phyloP scores from a whole-genome alignment of 2,113 vertebrate species.

The Cochlearius cochlearius region DNA sequence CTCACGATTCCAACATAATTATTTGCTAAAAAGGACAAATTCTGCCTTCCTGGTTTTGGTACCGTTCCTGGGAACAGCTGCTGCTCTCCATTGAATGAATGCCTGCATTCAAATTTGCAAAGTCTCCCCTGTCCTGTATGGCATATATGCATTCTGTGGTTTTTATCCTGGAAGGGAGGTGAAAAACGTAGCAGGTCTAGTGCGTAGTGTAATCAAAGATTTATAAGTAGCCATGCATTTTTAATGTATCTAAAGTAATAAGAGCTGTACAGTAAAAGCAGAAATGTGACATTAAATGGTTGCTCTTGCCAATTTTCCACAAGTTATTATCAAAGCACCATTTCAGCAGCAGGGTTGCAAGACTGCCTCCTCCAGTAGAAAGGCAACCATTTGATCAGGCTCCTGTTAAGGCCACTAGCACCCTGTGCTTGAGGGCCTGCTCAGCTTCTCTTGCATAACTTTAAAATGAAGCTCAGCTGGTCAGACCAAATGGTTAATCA shows the following conservation, averaged over 20 bases:
- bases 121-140: neutral
- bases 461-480: neutral
- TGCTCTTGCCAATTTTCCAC: neutral
- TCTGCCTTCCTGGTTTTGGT: neutral
- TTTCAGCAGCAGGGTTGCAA: neutral
- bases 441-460: neutral
- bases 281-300: constrained; percentile 18
- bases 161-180: neutral
- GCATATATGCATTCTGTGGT: neutral
- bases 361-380: neutral
- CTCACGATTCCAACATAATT: neutral
- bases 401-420: neutral
- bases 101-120: neutral
- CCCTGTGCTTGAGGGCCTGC: neutral
- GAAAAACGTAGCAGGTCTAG: neutral
- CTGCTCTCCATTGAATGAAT: neutral
- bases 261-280: neutral
- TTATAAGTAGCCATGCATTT: constrained; percentile 25
- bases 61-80: neutral
- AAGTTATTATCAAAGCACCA: neutral
- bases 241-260: constrained; percentile 26
- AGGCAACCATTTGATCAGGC: neutral
- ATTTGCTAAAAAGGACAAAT: neutral
- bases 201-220: neutral
- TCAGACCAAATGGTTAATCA: neutral